Conservation (phyloP, 2,797 vertebrate genomes). For the Lepilemur septentrionalis region DNA sequence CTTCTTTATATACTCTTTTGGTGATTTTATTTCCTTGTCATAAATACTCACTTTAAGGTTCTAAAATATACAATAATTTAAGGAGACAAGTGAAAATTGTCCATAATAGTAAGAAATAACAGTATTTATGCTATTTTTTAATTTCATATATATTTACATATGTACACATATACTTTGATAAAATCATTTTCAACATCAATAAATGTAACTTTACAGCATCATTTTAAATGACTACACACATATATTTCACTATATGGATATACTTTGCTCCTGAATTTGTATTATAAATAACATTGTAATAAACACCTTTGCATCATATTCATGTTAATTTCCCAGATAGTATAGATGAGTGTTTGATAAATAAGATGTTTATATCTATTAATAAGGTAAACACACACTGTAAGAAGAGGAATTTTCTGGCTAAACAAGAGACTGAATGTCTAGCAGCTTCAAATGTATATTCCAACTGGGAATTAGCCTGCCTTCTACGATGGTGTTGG, state of each 20-base stretch:
- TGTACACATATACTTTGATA: neutral
- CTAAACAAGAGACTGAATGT: neutral
- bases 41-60: neutral
- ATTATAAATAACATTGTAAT: neutral
- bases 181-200: neutral
- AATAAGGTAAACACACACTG: neutral
- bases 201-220: neutral
- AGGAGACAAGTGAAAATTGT: neutral
- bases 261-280: neutral
- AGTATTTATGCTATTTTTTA: neutral
- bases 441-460: neutral
- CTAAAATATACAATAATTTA: neutral
- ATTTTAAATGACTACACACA: neutral
- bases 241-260: neutral
- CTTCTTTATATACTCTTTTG: neutral
- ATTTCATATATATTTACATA: neutral
- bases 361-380: neutral
- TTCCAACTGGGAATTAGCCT: neutral
- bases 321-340: neutral
- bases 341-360: neutral
- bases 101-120: neutral
- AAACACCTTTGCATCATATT: neutral
- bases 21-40: neutral
- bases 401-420: neutral
- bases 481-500: neutral